These are phyloP conservation scores for Narcine bancroftii DNA, from an alignment of 2,113 vertebrate genomes.

Conservation along the genomic window DNA sequence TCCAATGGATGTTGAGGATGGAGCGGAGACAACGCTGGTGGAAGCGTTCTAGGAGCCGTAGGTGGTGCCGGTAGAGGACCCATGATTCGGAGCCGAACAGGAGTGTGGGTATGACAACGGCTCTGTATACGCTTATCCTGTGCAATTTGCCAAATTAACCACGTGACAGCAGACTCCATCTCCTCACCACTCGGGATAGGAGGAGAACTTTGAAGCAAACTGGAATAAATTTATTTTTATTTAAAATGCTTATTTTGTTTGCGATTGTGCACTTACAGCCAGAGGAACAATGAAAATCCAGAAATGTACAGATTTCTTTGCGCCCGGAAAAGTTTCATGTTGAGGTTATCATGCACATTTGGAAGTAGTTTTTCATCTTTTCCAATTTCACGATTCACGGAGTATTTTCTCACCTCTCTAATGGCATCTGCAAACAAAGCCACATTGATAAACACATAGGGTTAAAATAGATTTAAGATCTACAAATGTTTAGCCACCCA, in stretches of 20 bases:
- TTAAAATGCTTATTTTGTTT: background rate
- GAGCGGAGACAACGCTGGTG: too few species aligned
- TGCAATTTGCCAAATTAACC: background rate
- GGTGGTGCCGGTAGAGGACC: too few species aligned
- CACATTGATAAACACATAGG: background rate
- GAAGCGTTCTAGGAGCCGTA: too few species aligned
- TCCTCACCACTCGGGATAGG: background rate
- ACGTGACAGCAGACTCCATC: background rate
- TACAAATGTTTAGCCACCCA: background rate
- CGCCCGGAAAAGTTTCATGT: constrained; percentile 92
- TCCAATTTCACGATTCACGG: constrained; percentile 49
- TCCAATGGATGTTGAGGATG: too few species aligned
- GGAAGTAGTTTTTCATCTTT: constrained; percentile 54
- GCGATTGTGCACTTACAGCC: constrained; percentile 73
- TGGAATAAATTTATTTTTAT: background rate
- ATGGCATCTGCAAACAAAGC: constrained; percentile 66
- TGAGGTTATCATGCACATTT: constrained; percentile 70
- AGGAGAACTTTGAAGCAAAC: background rate
- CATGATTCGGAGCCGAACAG: too few species aligned
- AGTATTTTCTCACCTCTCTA: constrained; percentile 87
- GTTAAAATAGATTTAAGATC: background rate
- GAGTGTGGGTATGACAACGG: too few species aligned
- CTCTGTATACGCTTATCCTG: too few species aligned
- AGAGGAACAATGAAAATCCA: constrained; percentile 91
- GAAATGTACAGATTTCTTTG: constrained; percentile 97